A percentile compares a stretch with the other conserved stretches of the same genome.
Conservation (phyloP, 2,888 invertebrate species). For the Cataglyphis livida region DNA sequence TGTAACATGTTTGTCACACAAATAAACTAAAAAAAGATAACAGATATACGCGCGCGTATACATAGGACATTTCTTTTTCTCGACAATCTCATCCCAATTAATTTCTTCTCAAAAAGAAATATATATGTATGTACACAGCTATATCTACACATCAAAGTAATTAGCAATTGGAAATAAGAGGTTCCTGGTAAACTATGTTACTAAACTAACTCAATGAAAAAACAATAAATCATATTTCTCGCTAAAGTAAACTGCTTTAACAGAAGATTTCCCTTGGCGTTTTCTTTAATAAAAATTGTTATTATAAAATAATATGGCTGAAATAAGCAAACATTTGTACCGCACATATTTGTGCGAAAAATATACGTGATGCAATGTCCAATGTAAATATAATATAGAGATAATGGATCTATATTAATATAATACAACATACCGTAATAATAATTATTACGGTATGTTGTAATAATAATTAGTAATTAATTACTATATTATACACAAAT, state of each 20-base stretch:
- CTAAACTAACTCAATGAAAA: neutral
- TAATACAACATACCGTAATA: neutral
- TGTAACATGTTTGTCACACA: conserved; percentile 13
- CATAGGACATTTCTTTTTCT: neutral
- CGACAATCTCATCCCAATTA: neutral
- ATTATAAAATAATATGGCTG: neutral
- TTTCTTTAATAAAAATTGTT: conserved; percentile 15
- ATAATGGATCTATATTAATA: neutral
- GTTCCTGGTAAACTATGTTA: neutral
- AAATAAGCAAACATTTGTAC: neutral
- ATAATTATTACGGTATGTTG: neutral
- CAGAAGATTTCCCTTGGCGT: neutral
- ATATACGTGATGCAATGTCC: neutral
- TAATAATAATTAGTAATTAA: conserved; percentile 14
- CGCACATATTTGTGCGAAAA: neutral
- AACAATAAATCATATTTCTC: neutral
- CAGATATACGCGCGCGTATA: neutral
- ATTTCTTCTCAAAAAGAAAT: neutral
- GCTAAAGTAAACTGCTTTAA: neutral
- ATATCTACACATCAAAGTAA: neutral
- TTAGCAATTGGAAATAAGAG: neutral
- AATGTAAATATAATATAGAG: conserved; percentile 1
- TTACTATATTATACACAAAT: neutral
- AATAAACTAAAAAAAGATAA: neutral
- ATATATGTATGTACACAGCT: neutral